Evolutionary conservation across 1,140 invertebrate genomes (phyloP), one percentile per base, ranked within the genome.

Genomic region (Halyomorpha halys): DNA sequence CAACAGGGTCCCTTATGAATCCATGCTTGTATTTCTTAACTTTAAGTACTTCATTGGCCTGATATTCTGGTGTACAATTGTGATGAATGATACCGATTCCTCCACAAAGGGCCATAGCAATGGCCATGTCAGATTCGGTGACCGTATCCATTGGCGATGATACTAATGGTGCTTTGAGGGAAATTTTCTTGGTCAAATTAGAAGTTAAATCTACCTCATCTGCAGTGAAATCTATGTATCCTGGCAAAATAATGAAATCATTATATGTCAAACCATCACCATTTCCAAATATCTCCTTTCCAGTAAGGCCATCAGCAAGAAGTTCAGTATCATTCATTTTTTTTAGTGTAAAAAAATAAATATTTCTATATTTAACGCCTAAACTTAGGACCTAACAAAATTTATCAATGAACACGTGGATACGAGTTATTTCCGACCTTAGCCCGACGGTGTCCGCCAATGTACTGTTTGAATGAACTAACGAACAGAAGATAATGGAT

Each of bases 71-170:
- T 0, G 90, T 87, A 75, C 97, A 99, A 75, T 99, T 99, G 73
- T 97, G 92, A 80, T 99, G 97, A 71, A 99, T 98, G 65, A 99
- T 95, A 19, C 97, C 96, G 72, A 69, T 69, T 9, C 69, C 69
- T n/a, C 69, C 69, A 62, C 69, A 69, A 14, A 69, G 64, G 54
- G 97, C 96, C 94, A 99, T 98, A 1, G 94, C 91, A 69, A 98
- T 97, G n/a, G 97, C 97, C 97, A 99, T 99, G 72, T 97, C 92
- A 2, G 94, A 91, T 79, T 99, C 97, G 16, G 97, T 99, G 4
- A 99, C 97, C 2, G 97, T 99, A 76, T 99, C 97, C 97, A 99
- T 99, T 0, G 97, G 97, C 0, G 96, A 97, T 0, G 95, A 98
- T 0, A 99, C 91, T 0, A 99, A 76, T 0, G 97, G 97, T 2